These are phyloP conservation scores for Pediacus dermestoides DNA, from an alignment of 2,888 invertebrate genomes.

Conservation along the genomic window DNA sequence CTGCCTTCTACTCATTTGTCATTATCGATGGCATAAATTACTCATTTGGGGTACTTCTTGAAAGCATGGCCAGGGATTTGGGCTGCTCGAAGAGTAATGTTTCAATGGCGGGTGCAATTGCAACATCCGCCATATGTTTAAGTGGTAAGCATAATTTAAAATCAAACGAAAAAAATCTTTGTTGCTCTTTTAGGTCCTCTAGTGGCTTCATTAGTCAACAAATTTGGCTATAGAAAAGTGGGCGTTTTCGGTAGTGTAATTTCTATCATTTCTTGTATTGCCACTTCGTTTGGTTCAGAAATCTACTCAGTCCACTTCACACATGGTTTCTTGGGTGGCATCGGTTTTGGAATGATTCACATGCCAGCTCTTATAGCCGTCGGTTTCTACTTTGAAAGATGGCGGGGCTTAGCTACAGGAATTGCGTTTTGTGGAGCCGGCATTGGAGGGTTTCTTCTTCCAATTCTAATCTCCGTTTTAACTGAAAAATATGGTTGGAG, in stretches of 20 bases:
- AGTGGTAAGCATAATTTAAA: no score
- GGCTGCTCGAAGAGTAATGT: constrained; percentile 25
- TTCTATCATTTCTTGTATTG: constrained; percentile 21
- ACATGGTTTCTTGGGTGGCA: constrained; percentile 37
- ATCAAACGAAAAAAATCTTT: no score
- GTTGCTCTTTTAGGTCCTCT: constrained; percentile 33
- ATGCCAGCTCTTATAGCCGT: constrained; percentile 67
- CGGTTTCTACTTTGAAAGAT: constrained; percentile 71
- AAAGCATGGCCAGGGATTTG: constrained; percentile 27
- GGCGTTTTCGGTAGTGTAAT: constrained; percentile 31
- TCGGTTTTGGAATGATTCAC: constrained; percentile 67
- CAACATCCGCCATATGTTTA: constrained; percentile 83
- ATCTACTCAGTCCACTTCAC: constrained; percentile 23
- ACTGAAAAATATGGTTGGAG: constrained; percentile 56
- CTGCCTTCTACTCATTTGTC: constrained; percentile 55
- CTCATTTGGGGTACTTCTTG: constrained; percentile 55
- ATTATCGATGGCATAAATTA: constrained; percentile 59
- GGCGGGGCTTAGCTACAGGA: constrained; percentile 68
- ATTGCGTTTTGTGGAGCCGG: constrained; percentile 71
- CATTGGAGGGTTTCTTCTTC: constrained; percentile 60
- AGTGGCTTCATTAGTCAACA: constrained; percentile 35
- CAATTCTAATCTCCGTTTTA: constrained; percentile 53
- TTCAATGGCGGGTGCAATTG: constrained; percentile 61
- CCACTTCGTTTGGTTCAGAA: constrained; percentile 21
- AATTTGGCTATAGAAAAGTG: constrained; percentile 33